Evolutionary conservation across 2,888 invertebrate species (phyloP).

Genomic region (Drosophila mercatorum): DNA sequence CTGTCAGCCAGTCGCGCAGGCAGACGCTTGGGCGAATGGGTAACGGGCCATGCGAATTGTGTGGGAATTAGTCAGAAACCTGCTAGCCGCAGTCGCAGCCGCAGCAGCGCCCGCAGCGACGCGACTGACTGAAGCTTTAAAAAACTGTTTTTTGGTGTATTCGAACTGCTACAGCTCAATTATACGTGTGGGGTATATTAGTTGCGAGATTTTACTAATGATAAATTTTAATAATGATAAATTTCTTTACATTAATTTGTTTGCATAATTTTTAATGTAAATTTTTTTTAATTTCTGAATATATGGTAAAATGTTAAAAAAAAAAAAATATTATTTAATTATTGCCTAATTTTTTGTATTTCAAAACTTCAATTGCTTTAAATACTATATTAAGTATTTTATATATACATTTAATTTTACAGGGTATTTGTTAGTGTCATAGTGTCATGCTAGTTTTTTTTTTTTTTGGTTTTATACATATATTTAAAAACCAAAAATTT

Average conservation of each 20-base stretch:
- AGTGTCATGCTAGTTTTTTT: no score
- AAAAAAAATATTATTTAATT: no score
- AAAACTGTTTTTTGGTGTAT: not conserved
- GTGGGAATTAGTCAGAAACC: slow-evolving; percentile 79
- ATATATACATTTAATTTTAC: not conserved
- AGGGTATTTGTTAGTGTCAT: not conserved
- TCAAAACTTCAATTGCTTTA: no score
- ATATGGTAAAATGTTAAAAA: no score
- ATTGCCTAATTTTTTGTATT: no score
- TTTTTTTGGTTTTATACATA: not conserved
- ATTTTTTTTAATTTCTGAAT: no score
- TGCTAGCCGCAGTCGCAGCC: slow-evolving; percentile 52
- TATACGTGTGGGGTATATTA: not conserved
- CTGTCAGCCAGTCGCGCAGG: slow-evolving; percentile 37
- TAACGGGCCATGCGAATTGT: slow-evolving; percentile 25
- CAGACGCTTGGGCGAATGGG: slow-evolving; percentile 7
- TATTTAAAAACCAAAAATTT: slow-evolving; percentile 10
- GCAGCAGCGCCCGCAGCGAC: slow-evolving; percentile 6
- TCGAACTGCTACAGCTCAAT: not conserved
- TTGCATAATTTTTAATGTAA: no score
- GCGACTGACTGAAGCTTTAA: slow-evolving; percentile 1
- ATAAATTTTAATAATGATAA: no score
- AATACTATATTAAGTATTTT: no score
- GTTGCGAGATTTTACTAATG: no score
- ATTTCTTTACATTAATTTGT: no score